Conservation (phyloP, 2,113 vertebrate genomes). For the Salvator merianae region DNA sequence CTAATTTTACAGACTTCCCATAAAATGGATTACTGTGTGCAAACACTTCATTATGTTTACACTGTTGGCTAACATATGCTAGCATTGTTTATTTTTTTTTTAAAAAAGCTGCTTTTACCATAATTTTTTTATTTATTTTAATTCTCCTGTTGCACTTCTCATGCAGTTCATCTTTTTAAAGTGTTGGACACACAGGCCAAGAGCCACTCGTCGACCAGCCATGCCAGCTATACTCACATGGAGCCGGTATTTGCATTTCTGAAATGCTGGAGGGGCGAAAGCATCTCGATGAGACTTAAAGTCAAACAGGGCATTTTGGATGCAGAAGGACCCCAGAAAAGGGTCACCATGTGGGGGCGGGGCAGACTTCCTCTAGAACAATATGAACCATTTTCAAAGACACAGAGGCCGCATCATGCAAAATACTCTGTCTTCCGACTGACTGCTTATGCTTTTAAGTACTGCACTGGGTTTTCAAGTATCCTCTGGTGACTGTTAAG, state of each 20-base stretch:
- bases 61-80: too few relatives aligned
- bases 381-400: neutral
- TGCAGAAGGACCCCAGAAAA: neutral
- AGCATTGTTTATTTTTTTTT: neutral
- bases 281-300: neutral
- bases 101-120: neutral
- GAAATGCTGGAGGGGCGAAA: neutral
- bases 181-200: neutral
- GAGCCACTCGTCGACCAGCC: too few relatives aligned
- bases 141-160: neutral
- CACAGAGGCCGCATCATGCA: constrained; percentile 1
- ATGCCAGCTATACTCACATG: neutral
- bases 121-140: neutral
- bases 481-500: constrained; percentile 29
- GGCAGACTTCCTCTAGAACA: neutral
- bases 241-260: neutral
- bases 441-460: constrained; percentile 38
- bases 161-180: neutral
- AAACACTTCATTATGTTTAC: neutral
- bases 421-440: constrained; percentile 20
- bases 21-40: neutral
- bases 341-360: neutral
- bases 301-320: neutral
- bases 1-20: neutral
- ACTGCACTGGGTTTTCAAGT: constrained; percentile 38